phyloP scores from a whole-genome alignment of 2,797 vertebrate species.

The Myoxocephalus aenaeus region DNA sequence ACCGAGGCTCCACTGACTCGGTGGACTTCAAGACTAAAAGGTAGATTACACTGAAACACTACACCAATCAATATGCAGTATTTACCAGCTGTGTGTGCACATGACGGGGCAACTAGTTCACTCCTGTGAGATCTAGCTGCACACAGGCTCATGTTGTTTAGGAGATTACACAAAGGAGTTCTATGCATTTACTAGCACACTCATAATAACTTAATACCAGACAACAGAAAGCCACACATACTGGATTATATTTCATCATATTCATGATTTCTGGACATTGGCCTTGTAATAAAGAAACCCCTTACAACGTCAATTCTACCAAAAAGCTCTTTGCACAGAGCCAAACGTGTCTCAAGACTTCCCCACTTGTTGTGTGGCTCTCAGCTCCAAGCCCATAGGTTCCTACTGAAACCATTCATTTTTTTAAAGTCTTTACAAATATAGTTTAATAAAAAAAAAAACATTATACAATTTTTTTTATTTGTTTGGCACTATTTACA shows the following conservation, averaged over 20 bases:
- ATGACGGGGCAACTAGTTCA: neutral
- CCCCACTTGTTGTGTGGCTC: no score
- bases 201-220: neutral
- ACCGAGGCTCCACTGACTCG: slow-evolving; percentile 74
- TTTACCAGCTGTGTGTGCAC: neutral
- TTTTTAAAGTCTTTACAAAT: no score
- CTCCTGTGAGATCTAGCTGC: neutral
- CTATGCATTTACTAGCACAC: neutral
- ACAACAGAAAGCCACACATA: neutral
- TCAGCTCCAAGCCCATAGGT: no score
- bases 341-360: neutral
- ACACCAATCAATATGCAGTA: slow-evolving; percentile 8
- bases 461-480: no score
- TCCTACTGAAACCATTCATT: neutral
- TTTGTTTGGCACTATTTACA: no score
- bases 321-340: neutral
- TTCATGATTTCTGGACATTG: neutral
- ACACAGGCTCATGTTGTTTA: neutral
- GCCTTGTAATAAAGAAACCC: neutral
- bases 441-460: no score
- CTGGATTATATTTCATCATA: neutral
- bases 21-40: slow-evolving; percentile 82
- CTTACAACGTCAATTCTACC: neutral
- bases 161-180: neutral
- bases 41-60: slow-evolving; percentile 58